A percentile compares a stretch with the other conserved stretches of the same genome.
Evolutionary conservation across 1,140 invertebrate species (phyloP).

Genomic region (Atopsyche davidsoni): DNA sequence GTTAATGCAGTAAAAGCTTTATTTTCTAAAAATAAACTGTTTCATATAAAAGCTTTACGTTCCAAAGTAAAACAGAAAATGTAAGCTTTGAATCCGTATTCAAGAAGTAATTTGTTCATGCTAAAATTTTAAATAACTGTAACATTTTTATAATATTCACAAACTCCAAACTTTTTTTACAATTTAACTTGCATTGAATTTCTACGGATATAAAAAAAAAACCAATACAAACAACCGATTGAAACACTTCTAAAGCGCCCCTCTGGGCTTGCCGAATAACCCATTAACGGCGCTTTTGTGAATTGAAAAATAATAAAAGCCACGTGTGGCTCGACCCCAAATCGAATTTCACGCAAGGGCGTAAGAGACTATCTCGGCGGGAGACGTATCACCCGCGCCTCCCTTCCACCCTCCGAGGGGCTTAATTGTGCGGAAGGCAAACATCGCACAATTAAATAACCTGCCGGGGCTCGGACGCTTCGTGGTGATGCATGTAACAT

Average conservation of each 20-base stretch:
- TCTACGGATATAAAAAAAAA: no score
- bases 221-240: background rate
- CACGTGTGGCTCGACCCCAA: constrained; percentile 4
- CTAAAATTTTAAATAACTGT: no score
- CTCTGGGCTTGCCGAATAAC: constrained; percentile 4
- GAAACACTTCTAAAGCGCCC: constrained; percentile 10
- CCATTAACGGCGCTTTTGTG: constrained; percentile 21
- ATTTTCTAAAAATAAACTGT: no score
- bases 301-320: constrained; percentile 13
- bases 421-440: constrained; percentile 22
- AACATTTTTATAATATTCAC: no score
- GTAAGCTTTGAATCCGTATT: no score
- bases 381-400: constrained; percentile 7
- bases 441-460: constrained; percentile 19
- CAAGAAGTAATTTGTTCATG: no score
- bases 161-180: no score
- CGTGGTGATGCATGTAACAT: constrained; percentile 1
- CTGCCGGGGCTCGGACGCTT: no score
- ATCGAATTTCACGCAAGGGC: constrained; percentile 22
- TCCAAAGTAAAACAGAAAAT: no score
- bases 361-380: constrained; percentile 3
- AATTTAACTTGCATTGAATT: no score
- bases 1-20: background rate
- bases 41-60: no score
- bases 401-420: background rate